Base-by-base conservation (phyloP, 2,113 vertebrate genomes). In the Crocuta crocuta region DNA sequence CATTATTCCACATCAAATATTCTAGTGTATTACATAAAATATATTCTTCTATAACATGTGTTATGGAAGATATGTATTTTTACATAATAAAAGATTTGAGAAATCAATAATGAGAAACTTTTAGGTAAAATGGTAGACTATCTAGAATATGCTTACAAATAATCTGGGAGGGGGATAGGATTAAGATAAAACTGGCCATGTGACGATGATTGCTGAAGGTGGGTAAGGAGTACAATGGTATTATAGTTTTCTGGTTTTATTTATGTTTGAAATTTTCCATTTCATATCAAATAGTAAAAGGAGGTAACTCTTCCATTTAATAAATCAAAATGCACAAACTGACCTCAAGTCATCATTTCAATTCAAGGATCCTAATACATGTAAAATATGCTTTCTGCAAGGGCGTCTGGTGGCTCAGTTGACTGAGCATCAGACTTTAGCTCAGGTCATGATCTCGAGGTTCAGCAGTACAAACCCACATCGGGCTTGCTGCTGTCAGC, bases 1-100 rank as follows among this genome's bases (percentile, higher is more conserved):
- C 55, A 94, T 89, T 94, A 92, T 50, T 65, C 76, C 35, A 70
- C 26, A 95, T 50, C n/a, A 92, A 96, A 85, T 31, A 73, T 79
- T 95, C 50, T 71, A 87, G 7, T 48, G 21, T 85, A 16, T 85
- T 89, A 92, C 12, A 45, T 86, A 93, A 97, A 76, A 48, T 78
- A 70, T 58, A 90, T 24, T 88, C 23, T 61, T 93, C 43, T 35
- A 80, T 43, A 81, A 39, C 71, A 86, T 79, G 17, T 58, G 70
- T 50, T 94, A 58, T 73, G 33, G 93, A 96, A 89, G 16, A 93
- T 17, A 65, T 16, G 12, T 66, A n/a, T 63, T 65, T 87, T 45
- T 81, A 80, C 48, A 82, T 24, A 89, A 95, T 35, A 87, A 91
- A 94, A 88, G 63, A 71, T 85, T 91, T 76, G 39, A 90, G 63